A percentile compares a stretch with the other conserved stretches of the same genome.
These are phyloP conservation scores for Meandrusa payeni DNA, from an alignment of 2,888 invertebrate genomes.

Conservation along the genomic window DNA sequence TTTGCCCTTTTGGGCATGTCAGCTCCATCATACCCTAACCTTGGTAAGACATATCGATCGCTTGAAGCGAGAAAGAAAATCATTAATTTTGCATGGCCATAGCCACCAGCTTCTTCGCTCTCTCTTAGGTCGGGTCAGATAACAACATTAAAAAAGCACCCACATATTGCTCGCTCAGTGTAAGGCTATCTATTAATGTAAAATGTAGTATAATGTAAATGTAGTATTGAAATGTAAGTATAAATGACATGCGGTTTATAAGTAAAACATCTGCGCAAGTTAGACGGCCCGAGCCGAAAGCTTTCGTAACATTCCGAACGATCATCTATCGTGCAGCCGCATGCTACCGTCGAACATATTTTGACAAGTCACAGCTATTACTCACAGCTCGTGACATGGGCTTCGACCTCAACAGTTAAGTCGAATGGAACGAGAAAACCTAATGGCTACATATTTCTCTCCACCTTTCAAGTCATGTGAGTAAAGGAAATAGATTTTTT, in stretches of 20 bases:
- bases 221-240: too few relatives aligned
- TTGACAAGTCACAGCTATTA: constrained; percentile 24
- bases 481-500: constrained; percentile 4
- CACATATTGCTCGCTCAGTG: too few relatives aligned
- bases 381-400: constrained; percentile 20
- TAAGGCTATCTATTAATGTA: too few relatives aligned
- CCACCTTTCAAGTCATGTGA: constrained; percentile 17
- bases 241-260: not conserved
- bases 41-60: too few relatives aligned
- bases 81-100: too few relatives aligned
- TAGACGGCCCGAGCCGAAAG: not conserved
- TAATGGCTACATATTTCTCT: constrained; percentile 20
- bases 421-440: constrained; percentile 20
- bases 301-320: constrained; percentile 1
- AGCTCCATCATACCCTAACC: too few relatives aligned
- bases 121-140: too few relatives aligned
- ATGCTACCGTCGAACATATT: constrained; percentile 18
- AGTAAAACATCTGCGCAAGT: not conserved
- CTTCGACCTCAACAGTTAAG: constrained; percentile 18
- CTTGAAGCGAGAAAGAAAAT: too few relatives aligned
- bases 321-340: constrained; percentile 19
- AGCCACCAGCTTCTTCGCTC: too few relatives aligned
- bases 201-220: too few relatives aligned
- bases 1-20: too few relatives aligned
- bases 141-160: too few relatives aligned